Evolutionary conservation across 30 jellyfish, hydroid and myxozoan genomes (phyloP).

Genomic region (Chrysaora quinquecirrha): DNA sequence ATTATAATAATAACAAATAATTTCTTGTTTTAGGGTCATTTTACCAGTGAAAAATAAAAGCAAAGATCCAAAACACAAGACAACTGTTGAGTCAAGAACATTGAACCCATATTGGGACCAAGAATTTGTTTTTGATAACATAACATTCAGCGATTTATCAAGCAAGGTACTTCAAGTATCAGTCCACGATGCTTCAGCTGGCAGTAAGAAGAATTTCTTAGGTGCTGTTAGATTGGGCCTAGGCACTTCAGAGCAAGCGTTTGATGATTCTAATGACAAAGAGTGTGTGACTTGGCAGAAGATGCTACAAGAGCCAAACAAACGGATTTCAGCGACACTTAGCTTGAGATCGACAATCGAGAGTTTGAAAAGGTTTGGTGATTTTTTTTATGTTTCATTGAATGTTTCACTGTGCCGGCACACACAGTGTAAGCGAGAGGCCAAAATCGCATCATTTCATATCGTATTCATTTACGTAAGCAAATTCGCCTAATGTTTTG

Average conservation of each 20-base stretch:
- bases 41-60: slow-evolving; percentile 23
- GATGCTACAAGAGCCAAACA: slow-evolving; percentile 81
- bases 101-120: slow-evolving; percentile 88
- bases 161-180: slow-evolving; percentile 77
- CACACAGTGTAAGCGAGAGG: too few species aligned
- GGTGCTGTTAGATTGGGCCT: slow-evolving; percentile 89
- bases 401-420: too few species aligned
- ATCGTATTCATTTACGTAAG: too few species aligned
- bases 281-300: slow-evolving; percentile 86
- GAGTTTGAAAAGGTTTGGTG: slow-evolving; percentile 84
- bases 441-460: too few species aligned
- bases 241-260: slow-evolving; percentile 68
- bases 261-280: slow-evolving; percentile 81
- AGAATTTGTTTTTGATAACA: slow-evolving; percentile 57
- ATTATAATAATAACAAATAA: too few species aligned
- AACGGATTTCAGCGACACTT: slow-evolving; percentile 37
- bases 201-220: slow-evolving; percentile 53
- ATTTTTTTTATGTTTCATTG: too few species aligned
- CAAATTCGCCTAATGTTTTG: too few species aligned
- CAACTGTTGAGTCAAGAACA: slow-evolving; percentile 64
- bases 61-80: slow-evolving; percentile 42
- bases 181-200: slow-evolving; percentile 71
- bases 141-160: slow-evolving; percentile 62
- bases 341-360: slow-evolving; percentile 86
- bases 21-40: neutral